Evolutionary conservation across 2,113 vertebrate genomes (phyloP), one percentile per base, ranked within the genome.

Genomic region (Chaetorhynchus papuensis): DNA sequence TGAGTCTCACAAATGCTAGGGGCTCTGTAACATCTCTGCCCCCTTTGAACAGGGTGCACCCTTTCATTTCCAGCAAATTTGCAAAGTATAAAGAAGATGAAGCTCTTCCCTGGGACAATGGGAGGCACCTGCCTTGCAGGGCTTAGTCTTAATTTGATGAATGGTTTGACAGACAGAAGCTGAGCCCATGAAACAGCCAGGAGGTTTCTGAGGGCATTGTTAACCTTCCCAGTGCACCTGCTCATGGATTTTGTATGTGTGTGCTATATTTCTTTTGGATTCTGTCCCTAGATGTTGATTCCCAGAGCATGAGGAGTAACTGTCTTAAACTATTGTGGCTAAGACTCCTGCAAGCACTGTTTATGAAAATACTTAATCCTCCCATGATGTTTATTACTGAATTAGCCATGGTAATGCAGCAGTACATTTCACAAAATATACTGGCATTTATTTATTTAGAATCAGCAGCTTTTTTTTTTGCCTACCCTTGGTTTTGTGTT

Each of bases 281-380:
- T 84, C 70, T 53, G 11, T 61, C 59, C 21, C 70, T 74, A 31
- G 24, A 74, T 4, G 1, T 76, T 57, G 23, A 49, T 75, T 93
- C 66, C 39, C 54, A 84, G 49, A 82, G 41, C 0, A 0, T 57
- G 14, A 91, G 61, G 42, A 76, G 4, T 78, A 42, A 76, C 49
- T 91, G 65, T 78, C 30, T 92, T 84, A 68, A 44, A 82, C 15
- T 79, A 10, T 61, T 0, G 0, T 76, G 53, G 37, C 50, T 89
- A 71, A 95, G 45, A 41, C 61, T 81, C 26, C 64, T 85, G 56
- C 74, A 91, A 81, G 26, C 41, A 41, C 49, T 89, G 35, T 87
- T 93, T 75, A 50, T 92, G 80, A 87, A 94, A 93, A 82, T 31
- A 63, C 56, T 88, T 77, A 66, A 63, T 78, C 30, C 44, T 95